Base-by-base conservation (phyloP, 2,113 vertebrate species). In the Barbus barbus region DNA sequence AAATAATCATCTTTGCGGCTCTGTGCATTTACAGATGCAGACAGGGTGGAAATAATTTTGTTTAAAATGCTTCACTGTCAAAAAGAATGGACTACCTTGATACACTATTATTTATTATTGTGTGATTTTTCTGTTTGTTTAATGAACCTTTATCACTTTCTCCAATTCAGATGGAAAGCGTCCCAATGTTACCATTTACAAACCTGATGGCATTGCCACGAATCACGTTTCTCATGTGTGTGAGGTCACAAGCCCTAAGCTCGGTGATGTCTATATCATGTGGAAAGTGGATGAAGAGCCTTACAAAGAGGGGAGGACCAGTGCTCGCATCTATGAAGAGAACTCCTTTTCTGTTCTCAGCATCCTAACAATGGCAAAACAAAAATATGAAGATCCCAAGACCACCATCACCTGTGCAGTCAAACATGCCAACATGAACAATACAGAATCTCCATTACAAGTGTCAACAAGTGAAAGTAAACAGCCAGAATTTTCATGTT, bases 201-300 rank as follows among this genome's bases (percentile, higher is more conserved):
- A 3, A 71, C 44, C 38, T 7, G 33, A 60, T 9, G 0, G 2
- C 2, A 2, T 6, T n/a, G n/a, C n/a, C 38, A 63, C 14, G 0
- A 8, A n/a, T 1, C 6, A 0, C 18, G 13, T 63, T 0, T 79
- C 81, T 41, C 22, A 75, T 56, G 65, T 83, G 22, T 86, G 85
- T 86, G 81, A 83, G 69, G 76, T 86, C 76, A 73, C n/a, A 22
- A 74, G 41, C 44, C 6, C 12, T 61, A 16, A 69, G 24, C 81
- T 78, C 18, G 56, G 41, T 2, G 33, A 80, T 80, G 81, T 83
- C 5, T 83, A 83, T 24, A 26, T 83, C 4, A 86, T 65, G 76
- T 86, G 85, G 85, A 28, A 3, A 65, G 46, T 31, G 18, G 18
- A 0, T 4, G 0, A 28, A 9, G 1, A 24, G 0, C 5, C 5